Evolutionary conservation across 1,140 invertebrate genomes (phyloP).

Genomic region (Caligus rogercresseyi): DNA sequence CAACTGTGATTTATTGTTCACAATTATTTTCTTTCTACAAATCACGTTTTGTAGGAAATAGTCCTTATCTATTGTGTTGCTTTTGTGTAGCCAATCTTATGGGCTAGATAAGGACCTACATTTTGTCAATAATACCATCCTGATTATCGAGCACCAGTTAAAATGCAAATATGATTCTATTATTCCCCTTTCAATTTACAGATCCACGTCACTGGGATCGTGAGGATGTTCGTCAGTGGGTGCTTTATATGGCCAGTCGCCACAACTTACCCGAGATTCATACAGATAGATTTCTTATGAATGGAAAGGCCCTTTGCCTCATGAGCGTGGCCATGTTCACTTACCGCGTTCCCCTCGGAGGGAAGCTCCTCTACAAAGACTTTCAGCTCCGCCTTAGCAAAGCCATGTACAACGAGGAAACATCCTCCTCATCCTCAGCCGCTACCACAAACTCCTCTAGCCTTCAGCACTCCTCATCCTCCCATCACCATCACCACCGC

Average conservation of each 20-base stretch:
- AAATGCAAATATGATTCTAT: too few species aligned
- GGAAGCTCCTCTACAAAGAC: slow-evolving; percentile 43
- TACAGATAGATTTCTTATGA: slow-evolving; percentile 47
- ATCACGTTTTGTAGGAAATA: too few species aligned
- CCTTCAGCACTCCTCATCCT: not conserved
- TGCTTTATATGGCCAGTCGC: slow-evolving; percentile 37
- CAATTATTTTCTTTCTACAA: too few species aligned
- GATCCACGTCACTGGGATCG: slow-evolving; percentile 49
- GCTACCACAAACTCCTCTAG: not conserved
- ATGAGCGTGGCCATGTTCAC: slow-evolving; percentile 54
- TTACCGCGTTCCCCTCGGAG: slow-evolving; percentile 43
- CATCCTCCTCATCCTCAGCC: not conserved
- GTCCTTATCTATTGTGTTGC: too few species aligned
- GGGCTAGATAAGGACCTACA: too few species aligned
- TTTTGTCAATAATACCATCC: too few species aligned
- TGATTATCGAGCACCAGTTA: too few species aligned
- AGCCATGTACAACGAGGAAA: slow-evolving; percentile 27
- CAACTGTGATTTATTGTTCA: too few species aligned
- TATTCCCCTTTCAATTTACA: slow-evolving; percentile 27
- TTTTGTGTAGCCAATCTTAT: too few species aligned
- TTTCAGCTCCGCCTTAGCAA: slow-evolving; percentile 32
- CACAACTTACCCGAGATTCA: slow-evolving; percentile 39
- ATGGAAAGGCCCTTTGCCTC: slow-evolving; percentile 53
- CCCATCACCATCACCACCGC: not conserved
- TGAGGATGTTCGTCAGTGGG: slow-evolving; percentile 45